Conservation (phyloP, 2,797 vertebrate species). For the Momotus momota region DNA sequence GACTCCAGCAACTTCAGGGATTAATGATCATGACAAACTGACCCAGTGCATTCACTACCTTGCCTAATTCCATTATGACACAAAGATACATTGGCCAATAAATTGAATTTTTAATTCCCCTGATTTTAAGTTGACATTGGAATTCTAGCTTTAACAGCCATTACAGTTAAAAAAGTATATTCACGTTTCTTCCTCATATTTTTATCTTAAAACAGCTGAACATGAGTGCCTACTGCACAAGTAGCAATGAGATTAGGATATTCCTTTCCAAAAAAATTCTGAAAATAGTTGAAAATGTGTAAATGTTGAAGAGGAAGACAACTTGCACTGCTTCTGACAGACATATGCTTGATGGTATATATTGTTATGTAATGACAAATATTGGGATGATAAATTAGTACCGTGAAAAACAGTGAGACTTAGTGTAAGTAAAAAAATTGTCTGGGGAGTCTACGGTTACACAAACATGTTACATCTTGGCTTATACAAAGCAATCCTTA, state of each 20-base stretch:
- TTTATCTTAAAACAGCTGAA: constrained; percentile 3
- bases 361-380: not conserved
- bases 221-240: not conserved
- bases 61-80: not conserved
- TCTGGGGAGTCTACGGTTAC: not conserved
- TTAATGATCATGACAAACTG: not conserved
- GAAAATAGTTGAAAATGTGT: not conserved
- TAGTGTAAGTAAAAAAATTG: not conserved
- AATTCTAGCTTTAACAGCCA: not conserved
- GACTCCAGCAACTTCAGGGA: not conserved
- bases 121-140: not conserved
- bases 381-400: not conserved
- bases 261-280: not conserved
- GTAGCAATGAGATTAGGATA: not conserved
- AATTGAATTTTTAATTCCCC: not conserved
- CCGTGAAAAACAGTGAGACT: not conserved
- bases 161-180: not conserved
- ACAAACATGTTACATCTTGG: not conserved
- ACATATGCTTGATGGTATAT: not conserved
- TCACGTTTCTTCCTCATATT: not conserved
- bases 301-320: not conserved
- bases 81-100: not conserved
- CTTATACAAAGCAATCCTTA: not conserved
- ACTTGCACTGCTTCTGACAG: not conserved
- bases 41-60: not conserved